Evolutionary conservation across 2,797 vertebrate species (phyloP).

Genomic region (Avahi laniger): DNA sequence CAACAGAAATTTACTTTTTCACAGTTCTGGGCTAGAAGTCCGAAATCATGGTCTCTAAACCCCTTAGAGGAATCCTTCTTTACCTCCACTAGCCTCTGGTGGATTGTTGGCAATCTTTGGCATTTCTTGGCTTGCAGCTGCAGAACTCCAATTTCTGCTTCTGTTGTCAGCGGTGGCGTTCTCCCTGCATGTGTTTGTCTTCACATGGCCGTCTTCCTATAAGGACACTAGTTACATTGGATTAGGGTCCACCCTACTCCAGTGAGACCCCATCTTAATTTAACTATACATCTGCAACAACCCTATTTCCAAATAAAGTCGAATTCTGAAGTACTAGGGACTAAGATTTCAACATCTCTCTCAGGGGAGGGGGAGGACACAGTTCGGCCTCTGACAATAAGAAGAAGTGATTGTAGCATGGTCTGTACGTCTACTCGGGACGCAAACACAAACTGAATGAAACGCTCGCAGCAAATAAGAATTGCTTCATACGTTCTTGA

Average conservation of each 20-base stretch:
- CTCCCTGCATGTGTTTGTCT: neutral
- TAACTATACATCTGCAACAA: neutral
- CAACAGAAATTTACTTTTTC: neutral
- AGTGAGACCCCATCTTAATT: neutral
- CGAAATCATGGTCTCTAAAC: neutral
- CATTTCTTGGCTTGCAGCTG: neutral
- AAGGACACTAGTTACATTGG: neutral
- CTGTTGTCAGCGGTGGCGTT: fast-evolving
- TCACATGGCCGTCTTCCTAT: fast-evolving
- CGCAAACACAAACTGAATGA: neutral
- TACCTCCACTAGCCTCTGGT: neutral
- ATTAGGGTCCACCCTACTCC: neutral
- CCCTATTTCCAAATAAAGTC: neutral
- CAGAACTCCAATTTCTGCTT: neutral
- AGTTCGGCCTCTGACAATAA: neutral
- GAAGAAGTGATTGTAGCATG: neutral
- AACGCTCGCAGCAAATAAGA: neutral
- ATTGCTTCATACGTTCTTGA: neutral
- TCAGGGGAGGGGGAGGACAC: neutral
- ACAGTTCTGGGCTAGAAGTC: neutral
- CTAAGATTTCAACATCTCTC: neutral
- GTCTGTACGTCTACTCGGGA: neutral
- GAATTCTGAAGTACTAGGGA: neutral
- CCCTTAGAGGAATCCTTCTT: neutral
- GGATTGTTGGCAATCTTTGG: neutral